Evolutionary conservation across 2,797 vertebrate species (phyloP).

Genomic region (Heliangelus exortis): DNA sequence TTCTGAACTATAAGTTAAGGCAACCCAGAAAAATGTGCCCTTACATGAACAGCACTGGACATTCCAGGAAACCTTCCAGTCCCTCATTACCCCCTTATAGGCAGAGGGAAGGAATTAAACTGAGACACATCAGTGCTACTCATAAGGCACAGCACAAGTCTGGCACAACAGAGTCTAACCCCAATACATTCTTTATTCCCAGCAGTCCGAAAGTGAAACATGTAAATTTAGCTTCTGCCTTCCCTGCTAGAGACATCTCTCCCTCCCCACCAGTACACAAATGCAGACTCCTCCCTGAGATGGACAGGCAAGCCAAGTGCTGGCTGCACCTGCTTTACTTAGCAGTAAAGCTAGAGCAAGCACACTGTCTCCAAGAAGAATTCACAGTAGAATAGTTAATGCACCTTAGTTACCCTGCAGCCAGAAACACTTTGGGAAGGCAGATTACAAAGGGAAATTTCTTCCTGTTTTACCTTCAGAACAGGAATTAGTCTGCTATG

Average conservation of each 20-base stretch:
- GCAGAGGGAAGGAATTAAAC: neutral
- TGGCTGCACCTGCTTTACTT: constrained; percentile 22
- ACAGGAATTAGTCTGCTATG: neutral
- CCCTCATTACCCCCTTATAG: neutral
- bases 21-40: neutral
- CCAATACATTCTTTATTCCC: neutral
- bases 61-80: neutral
- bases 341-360: neutral
- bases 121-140: neutral
- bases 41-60: neutral
- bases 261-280: neutral
- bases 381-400: constrained; percentile 42
- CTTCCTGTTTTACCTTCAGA: constrained; percentile 30
- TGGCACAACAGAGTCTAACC: neutral
- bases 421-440: constrained; percentile 25
- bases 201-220: neutral
- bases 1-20: neutral
- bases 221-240: constrained; percentile 23
- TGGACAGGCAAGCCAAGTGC: neutral
- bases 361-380: constrained; percentile 3
- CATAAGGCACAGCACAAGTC: neutral
- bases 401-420: constrained; percentile 13
- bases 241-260: neutral
- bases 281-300: neutral
- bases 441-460: neutral